Conservation (phyloP, 2,888 invertebrate genomes). For the Oscheius sp. region DNA sequence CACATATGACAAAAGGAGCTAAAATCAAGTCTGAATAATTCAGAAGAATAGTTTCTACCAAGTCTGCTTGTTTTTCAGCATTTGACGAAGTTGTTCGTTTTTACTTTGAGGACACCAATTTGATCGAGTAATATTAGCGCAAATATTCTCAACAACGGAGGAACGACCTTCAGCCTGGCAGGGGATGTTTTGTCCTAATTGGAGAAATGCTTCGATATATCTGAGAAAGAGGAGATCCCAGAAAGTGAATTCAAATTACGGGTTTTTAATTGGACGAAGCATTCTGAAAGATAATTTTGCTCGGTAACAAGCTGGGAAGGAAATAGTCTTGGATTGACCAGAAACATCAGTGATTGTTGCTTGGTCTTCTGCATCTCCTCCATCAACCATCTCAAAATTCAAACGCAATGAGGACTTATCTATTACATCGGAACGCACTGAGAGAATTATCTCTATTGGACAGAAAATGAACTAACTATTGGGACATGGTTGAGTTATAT, state of each 20-base stretch:
- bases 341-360: slow-evolving; percentile 46
- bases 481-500: slow-evolving; percentile 51
- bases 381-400: slow-evolving; percentile 50
- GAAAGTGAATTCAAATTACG: slow-evolving; percentile 29
- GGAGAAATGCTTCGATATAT: slow-evolving; percentile 62
- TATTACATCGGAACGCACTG: slow-evolving; percentile 55
- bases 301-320: slow-evolving; percentile 62
- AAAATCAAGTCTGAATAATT: slow-evolving; percentile 17
- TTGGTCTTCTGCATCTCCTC: slow-evolving; percentile 30
- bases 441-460: slow-evolving; percentile 4
- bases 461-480: slow-evolving; percentile 34
- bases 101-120: slow-evolving; percentile 62
- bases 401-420: slow-evolving; percentile 53
- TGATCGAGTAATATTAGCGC: slow-evolving; percentile 54
- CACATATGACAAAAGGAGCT: slow-evolving; percentile 63
- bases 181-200: slow-evolving; percentile 60
- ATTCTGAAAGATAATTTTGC: slow-evolving; percentile 56
- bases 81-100: slow-evolving; percentile 51
- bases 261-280: slow-evolving; percentile 53
- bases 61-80: slow-evolving; percentile 54
- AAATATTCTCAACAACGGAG: slow-evolving; percentile 46
- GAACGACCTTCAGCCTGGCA: slow-evolving; percentile 43
- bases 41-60: slow-evolving; percentile 39
- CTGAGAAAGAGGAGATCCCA: slow-evolving; percentile 12
- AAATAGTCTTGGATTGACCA: slow-evolving; percentile 44